Base-by-base conservation (phyloP, 2,797 vertebrate genomes). In the Sarcophilus harrisii region DNA sequence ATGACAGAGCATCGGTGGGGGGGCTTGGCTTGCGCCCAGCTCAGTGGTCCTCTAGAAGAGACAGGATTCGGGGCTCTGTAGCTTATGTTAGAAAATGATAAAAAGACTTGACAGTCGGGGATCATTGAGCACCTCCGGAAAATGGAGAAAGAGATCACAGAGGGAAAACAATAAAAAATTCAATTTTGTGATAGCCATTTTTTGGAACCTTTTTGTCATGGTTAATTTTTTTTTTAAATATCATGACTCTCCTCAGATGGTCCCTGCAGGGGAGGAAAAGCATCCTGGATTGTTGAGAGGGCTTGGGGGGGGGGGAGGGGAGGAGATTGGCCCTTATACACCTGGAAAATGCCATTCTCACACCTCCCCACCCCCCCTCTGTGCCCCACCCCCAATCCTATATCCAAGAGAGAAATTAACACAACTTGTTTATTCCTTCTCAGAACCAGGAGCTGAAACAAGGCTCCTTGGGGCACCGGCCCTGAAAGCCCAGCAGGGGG, bases 361-460 rank as follows among this genome's bases (percentile, higher is more conserved):
- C 49, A 49, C 49, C 49, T 90, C 58, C 29, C 91, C 16, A 1
- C 55, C 29, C 91, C 16, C 1, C 92, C 95, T 94, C 95, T 93
- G 30, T 62, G 93, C 96, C 98, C 97, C 96, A 97, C 97, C 96
- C 73, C 94, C 92, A 92, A 96, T 94, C 96, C 91, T 90, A 95
- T 95, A 95, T 97, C 96, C 95, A 93, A 93, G 90, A 95, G 58
- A 91, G 94, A 92, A 97, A 96, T 91, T 52, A 94, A 93, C 93
- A 16, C 91, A 93, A 59, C 94, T 96, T 97, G 92, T 97, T 96
- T 96, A 95, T 94, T 91, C 92, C 59, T 54, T 8, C 32, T 91
- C 95, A 57, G 92, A 94, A 94, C 94, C 58, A 18, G 58, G 54
- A 94, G 32, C 49, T 60, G 38, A 38, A 60, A 90, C 6, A 3